Evolutionary conservation across 1,140 invertebrate species (phyloP).

Genomic region (Archivesica marissinica): DNA sequence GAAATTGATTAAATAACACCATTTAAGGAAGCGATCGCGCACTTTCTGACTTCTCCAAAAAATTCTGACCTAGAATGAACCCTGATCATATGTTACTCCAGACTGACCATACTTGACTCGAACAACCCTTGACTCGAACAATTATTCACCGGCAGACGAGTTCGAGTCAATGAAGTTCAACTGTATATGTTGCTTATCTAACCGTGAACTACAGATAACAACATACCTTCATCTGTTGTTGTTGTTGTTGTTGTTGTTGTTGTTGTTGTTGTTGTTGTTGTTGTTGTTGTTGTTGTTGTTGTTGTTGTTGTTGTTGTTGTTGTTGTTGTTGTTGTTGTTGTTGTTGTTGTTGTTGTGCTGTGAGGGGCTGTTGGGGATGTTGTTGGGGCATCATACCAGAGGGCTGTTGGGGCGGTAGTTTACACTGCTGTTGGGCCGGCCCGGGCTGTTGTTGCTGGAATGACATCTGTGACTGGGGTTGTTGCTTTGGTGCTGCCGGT

Average conservation of each 20-base stretch:
- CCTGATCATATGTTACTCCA: too few species aligned
- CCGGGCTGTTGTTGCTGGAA: conserved; percentile 42
- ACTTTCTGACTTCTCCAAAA: too few species aligned
- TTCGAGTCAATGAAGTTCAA: background rate
- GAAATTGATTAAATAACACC: too few species aligned
- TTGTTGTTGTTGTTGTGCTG: background rate
- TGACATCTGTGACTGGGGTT: conserved; percentile 1
- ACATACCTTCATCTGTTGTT: background rate
- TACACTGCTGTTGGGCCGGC: background rate
- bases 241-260: background rate
- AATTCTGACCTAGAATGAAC: too few species aligned
- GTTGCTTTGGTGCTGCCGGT: background rate
- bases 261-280: background rate
- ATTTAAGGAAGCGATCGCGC: too few species aligned
- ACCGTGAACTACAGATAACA: too few species aligned
- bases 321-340: background rate
- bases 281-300: background rate
- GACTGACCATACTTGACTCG: too few species aligned
- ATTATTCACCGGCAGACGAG: background rate
- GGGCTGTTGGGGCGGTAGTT: conserved; percentile 21
- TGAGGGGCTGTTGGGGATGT: background rate
- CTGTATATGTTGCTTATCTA: background rate
- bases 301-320: conserved; percentile 24
- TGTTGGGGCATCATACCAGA: conserved; percentile 1
- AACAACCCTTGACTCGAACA: too few species aligned